Evolutionary conservation across 2,113 vertebrate genomes (phyloP).

Genomic region (Turdus rufiventris): DNA sequence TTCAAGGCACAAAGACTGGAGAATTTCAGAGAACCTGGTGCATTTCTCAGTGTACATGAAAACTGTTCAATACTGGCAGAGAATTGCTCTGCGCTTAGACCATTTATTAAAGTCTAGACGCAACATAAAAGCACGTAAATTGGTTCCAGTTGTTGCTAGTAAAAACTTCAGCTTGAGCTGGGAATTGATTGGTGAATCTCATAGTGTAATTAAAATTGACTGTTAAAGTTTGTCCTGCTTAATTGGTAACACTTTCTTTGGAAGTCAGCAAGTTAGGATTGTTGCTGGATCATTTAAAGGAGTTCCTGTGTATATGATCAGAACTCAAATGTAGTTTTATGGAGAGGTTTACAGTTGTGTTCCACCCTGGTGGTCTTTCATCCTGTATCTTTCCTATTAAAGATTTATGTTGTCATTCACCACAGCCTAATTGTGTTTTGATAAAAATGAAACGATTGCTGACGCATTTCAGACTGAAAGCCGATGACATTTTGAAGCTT

Average conservation of each 20-base stretch:
- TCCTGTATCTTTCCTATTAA: conserved; percentile 77
- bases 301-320: conserved; percentile 77
- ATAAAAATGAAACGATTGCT: conserved; percentile 75
- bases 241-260: conserved; percentile 83
- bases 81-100: conserved; percentile 80
- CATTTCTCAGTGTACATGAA: conserved; percentile 52
- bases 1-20: conserved; percentile 12
- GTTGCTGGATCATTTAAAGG: conserved; percentile 78
- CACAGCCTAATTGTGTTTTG: conserved; percentile 81
- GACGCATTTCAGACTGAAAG: conserved; percentile 74
- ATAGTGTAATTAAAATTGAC: conserved; percentile 79
- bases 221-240: conserved; percentile 78
- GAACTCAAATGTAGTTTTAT: conserved; percentile 78
- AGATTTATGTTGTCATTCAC: conserved; percentile 82
- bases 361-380: conserved; percentile 80
- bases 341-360: conserved; percentile 77
- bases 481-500: conserved; percentile 68
- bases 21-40: conserved; percentile 28
- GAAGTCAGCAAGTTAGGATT: conserved; percentile 68
- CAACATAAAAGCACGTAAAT: conserved; percentile 94
- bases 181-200: conserved; percentile 80
- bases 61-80: conserved; percentile 78
- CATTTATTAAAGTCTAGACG: conserved; percentile 98
- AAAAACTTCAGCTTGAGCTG: conserved; percentile 77
- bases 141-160: conserved; percentile 85